Evolutionary conservation across 2,888 invertebrate genomes (phyloP), one percentile per base, ranked within the genome.

Genomic region (Tachina fera): DNA sequence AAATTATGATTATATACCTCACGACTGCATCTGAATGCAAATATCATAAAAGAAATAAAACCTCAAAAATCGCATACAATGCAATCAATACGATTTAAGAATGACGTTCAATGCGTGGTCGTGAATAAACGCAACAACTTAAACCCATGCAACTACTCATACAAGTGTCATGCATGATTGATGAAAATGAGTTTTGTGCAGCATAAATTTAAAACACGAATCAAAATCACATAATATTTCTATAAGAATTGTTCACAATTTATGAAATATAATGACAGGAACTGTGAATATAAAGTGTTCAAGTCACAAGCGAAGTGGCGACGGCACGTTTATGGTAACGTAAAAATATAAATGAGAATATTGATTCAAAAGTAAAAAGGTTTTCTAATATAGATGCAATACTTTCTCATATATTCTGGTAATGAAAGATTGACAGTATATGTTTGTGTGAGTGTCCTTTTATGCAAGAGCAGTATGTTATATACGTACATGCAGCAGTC

Each of bases 141-240:
- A 71, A 79, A 45, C 53, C 65, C 63, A 72, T 79, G 71, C 79
- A 86, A 80, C 51, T 77, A 80, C 51, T 77, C 72, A 83, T 77
- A 65, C 72, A 77, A 79, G 79, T 83, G 86, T 83, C 86, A 86
- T 71, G 86, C 86, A 86, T 86, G 86, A 86, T 83, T 86, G 86
- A 86, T 86, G 86, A 61, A 83, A 75, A 83, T 77, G 19, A 72
- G 65, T 76, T 77, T 83, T 63, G 39, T 39, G 58, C 56, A 39
- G 45, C 53, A 61, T 45, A 14, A 53, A 61, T 43, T 47, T 43
- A 53, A 53, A 70, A 31, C 41, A 19, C n/a, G 22, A 19, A 65
- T 11, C 45, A 51, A 45, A 61, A 51, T 58, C 49, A 41, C 10
- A 14, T 19, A 61, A 63, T 41, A 47, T 43, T 60, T 51, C 51